phyloP scores from a whole-genome alignment of 2,797 vertebrate species.

The Falco concolor region DNA sequence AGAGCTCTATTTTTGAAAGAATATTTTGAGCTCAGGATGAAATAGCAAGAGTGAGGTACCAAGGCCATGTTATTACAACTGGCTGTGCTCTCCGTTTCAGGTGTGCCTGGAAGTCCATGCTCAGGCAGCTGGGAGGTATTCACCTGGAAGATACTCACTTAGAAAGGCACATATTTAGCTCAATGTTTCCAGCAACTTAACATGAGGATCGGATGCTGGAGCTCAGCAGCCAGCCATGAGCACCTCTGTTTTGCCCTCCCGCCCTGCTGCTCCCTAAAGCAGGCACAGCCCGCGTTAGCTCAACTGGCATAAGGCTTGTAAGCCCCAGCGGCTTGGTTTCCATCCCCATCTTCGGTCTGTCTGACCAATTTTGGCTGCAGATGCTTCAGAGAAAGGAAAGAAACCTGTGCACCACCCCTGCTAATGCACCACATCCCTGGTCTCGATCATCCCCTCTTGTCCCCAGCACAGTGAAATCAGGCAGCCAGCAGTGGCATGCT shows the following conservation, averaged over 20 bases:
- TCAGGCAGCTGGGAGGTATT: not conserved
- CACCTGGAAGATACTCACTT: not conserved
- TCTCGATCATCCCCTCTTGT: not conserved
- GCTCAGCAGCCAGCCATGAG: not conserved
- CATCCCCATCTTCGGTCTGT: not conserved
- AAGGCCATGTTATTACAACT: not conserved
- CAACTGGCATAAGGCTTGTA: not conserved
- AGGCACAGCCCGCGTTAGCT: not conserved
- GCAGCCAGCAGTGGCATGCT: fast-evolving
- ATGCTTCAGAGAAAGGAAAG: not conserved
- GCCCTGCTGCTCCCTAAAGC: not conserved
- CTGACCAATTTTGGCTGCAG: not conserved
- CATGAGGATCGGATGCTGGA: not conserved
- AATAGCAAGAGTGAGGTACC: not conserved
- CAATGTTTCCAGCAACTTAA: not conserved
- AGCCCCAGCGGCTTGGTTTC: not conserved
- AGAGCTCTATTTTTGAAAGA: not conserved
- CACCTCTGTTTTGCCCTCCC: not conserved
- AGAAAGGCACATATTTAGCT: not conserved
- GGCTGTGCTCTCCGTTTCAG: not conserved
- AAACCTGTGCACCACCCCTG: not conserved
- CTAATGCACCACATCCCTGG: not conserved
- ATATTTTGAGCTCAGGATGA: not conserved
- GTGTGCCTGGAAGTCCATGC: not conserved
- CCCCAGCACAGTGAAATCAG: not conserved